These are phyloP conservation scores for Ambastaia sidthimunki DNA, from an alignment of 2,797 vertebrate genomes.

Conservation along the genomic window DNA sequence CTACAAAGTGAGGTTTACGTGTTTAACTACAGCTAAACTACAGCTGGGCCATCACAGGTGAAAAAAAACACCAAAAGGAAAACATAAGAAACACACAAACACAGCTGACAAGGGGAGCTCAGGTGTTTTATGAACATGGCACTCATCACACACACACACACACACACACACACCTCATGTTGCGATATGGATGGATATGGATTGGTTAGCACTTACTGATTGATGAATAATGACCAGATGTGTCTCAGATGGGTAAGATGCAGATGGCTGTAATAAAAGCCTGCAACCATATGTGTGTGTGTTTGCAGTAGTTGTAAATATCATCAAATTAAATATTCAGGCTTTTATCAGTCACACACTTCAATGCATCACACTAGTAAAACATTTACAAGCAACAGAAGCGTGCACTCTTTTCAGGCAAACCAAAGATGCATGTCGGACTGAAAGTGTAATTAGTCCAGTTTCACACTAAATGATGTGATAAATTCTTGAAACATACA, in stretches of 20 bases:
- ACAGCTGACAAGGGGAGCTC: conserved; percentile 40
- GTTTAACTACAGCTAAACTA: conserved; percentile 44
- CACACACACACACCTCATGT: neutral
- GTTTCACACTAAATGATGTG: conserved; percentile 20
- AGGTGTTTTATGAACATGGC: conserved; percentile 16
- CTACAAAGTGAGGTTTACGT: neutral
- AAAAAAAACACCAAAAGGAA: conserved; percentile 46
- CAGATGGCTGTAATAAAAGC: conserved; percentile 13
- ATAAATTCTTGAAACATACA: conserved; percentile 45
- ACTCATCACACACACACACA: conserved; percentile 46
- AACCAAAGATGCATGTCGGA: neutral
- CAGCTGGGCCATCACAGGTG: conserved; percentile 66
- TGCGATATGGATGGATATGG: neutral
- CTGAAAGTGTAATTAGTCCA: conserved; percentile 22
- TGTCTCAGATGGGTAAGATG: conserved; percentile 25
- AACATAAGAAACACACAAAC: conserved; percentile 47
- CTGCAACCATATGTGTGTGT: conserved; percentile 8
- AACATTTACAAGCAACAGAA: conserved; percentile 39
- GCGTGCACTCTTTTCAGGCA: conserved; percentile 48
- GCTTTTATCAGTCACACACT: neutral
- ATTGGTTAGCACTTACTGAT: conserved; percentile 31
- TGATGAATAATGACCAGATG: conserved; percentile 38
- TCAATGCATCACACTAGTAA: neutral
- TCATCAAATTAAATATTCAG: conserved; percentile 35
- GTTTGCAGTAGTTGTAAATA: conserved; percentile 23